Evolutionary conservation across 2,888 invertebrate genomes (phyloP).

Genomic region (Metallyticus violacea): DNA sequence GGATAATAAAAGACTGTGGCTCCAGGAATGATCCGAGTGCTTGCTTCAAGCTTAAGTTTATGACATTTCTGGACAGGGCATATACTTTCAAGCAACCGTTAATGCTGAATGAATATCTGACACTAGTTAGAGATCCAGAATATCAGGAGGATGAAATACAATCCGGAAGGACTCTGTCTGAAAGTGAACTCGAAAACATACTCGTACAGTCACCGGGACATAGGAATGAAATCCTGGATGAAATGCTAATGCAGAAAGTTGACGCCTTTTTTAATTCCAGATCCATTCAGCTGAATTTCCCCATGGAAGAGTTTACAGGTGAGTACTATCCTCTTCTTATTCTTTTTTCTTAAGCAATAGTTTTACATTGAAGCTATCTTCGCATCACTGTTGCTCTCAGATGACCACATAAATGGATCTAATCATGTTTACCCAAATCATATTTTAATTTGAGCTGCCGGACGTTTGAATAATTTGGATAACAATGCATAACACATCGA

Average conservation of each 20-base stretch:
- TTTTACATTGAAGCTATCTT: no score
- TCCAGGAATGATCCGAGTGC: constrained; percentile 11
- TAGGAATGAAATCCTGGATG: constrained; percentile 35
- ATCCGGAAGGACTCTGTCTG: not conserved
- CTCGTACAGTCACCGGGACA: constrained; percentile 28
- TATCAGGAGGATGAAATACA: not conserved
- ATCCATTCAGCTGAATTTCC: constrained; percentile 46
- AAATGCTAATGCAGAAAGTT: constrained; percentile 45
- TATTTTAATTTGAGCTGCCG: no score
- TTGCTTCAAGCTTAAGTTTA: constrained; percentile 33
- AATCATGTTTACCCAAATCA: no score
- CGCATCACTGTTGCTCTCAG: no score
- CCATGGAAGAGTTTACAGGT: constrained; percentile 46
- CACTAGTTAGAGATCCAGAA: constrained; percentile 24
- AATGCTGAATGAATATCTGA: constrained; percentile 27
- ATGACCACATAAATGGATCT: no score
- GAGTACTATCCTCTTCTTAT: no score
- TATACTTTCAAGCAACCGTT: constrained; percentile 11
- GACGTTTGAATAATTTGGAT: no score
- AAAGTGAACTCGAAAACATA: constrained; percentile 27
- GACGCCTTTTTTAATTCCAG: constrained; percentile 48
- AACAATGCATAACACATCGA: no score
- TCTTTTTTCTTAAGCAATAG: no score
- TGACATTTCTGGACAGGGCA: constrained; percentile 28
- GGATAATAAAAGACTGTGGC: constrained; percentile 9